phyloP scores from a whole-genome alignment of 2,888 invertebrate species.

The Baronia brevicornis region DNA sequence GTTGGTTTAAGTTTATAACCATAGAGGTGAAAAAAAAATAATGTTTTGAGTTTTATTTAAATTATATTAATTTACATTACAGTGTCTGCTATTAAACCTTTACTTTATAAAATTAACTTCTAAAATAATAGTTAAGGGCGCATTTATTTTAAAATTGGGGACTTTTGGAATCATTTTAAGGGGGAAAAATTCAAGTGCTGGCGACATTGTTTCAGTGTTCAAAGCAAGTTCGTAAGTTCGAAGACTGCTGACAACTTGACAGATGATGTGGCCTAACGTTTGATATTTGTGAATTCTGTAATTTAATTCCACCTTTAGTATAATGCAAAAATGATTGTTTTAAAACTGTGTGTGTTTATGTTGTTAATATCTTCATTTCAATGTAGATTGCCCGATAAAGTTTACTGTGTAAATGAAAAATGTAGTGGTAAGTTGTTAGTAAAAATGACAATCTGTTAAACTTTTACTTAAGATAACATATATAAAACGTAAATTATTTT shows the following conservation, averaged over 20 bases:
- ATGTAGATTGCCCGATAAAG: slow-evolving; percentile 78
- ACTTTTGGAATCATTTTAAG: too few relatives aligned
- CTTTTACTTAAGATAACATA: slow-evolving; percentile 10
- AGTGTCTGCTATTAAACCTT: too few relatives aligned
- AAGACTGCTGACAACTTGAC: slow-evolving; percentile 47
- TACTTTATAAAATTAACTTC: too few relatives aligned
- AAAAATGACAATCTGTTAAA: slow-evolving; percentile 29
- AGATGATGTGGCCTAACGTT: slow-evolving; percentile 71
- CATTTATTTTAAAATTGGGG: too few relatives aligned
- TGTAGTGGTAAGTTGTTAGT: slow-evolving; percentile 77
- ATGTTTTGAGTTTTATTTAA: neutral
- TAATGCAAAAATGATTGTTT: slow-evolving; percentile 66
- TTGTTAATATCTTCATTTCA: slow-evolving; percentile 46
- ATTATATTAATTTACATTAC: too few relatives aligned
- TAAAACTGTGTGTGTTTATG: slow-evolving; percentile 54
- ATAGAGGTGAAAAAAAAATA: neutral
- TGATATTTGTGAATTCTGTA: slow-evolving; percentile 44
- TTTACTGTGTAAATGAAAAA: slow-evolving; percentile 81
- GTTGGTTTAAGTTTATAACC: too few relatives aligned
- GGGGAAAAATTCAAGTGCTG: too few relatives aligned
- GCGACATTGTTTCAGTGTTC: too few relatives aligned
- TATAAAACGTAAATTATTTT: slow-evolving; percentile 21
- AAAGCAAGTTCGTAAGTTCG: slow-evolving; percentile 17
- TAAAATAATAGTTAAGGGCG: too few relatives aligned
- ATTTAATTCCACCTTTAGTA: slow-evolving; percentile 36